phyloP scores from a whole-genome alignment of 2,113 vertebrate genomes.

The Rhineura floridana region DNA sequence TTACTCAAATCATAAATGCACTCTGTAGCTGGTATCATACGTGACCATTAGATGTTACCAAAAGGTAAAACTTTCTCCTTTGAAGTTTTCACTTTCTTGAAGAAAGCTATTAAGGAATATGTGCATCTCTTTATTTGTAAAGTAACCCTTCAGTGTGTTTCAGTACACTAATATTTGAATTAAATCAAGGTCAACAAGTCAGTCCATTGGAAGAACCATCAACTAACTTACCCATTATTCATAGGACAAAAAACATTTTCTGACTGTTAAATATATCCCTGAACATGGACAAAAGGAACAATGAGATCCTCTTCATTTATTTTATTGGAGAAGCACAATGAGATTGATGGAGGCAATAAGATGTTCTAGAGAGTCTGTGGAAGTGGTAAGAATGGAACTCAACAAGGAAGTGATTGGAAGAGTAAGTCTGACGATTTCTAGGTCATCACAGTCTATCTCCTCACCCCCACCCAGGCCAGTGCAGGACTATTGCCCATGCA shows the following conservation, averaged over 20 bases:
- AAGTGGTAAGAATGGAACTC: neutral
- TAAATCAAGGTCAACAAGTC: neutral
- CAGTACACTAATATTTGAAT: neutral
- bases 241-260: neutral
- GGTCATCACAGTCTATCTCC: neutral
- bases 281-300: conserved; percentile 37
- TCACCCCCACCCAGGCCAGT: conserved; percentile 44
- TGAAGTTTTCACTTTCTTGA: neutral
- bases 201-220: neutral
- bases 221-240: neutral
- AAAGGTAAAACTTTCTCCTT: neutral
- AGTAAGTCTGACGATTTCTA: neutral
- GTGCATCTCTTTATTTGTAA: neutral
- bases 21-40: neutral
- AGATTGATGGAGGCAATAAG: conserved; percentile 5
- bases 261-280: neutral
- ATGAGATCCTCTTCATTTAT: conserved; percentile 52
- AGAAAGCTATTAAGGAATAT: neutral
- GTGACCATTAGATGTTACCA: neutral
- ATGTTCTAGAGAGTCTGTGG: neutral
- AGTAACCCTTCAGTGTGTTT: neutral
- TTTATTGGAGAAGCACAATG: conserved; percentile 63
- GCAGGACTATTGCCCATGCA: fast-evolving
- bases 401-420: fast-evolving
- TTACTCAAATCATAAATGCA: conserved; percentile 2